A percentile compares a stretch with the other conserved stretches of the same genome.
phyloP scores from a whole-genome alignment of 2,113 vertebrate species.

The Tachysurus vachellii region DNA sequence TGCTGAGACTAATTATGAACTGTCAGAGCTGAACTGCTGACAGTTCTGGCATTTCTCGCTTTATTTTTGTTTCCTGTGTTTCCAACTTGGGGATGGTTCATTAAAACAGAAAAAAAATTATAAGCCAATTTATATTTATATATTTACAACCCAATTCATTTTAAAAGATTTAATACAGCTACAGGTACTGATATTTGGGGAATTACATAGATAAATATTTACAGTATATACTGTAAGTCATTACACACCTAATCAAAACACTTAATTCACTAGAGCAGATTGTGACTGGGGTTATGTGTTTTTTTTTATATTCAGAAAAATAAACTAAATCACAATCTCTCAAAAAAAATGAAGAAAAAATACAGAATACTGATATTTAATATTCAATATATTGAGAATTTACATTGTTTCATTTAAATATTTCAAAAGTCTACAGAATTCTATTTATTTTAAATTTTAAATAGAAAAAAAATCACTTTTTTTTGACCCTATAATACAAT shows the following conservation, averaged over 20 bases:
- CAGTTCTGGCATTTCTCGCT: neutral
- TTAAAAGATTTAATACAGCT: neutral
- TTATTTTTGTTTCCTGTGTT: neutral
- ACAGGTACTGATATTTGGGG: neutral
- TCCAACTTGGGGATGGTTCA: neutral
- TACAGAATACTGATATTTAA: neutral
- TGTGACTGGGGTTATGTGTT: neutral
- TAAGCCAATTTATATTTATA: too few relatives aligned
- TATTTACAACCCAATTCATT: neutral
- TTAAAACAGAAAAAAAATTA: neutral
- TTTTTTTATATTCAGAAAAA: neutral
- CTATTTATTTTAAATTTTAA: neutral
- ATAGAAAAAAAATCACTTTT: too few relatives aligned
- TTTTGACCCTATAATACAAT: too few relatives aligned
- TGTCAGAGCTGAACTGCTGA: neutral
- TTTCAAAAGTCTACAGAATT: neutral
- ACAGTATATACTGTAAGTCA: neutral
- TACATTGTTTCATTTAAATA: neutral
- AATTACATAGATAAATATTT: neutral
- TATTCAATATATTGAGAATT: neutral
- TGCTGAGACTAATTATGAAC: neutral
- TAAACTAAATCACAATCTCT: neutral
- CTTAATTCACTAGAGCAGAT: neutral
- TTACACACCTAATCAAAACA: neutral
- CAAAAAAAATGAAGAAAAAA: too few relatives aligned